Conservation (phyloP, 2,888 invertebrate species). For the Thelaira solivaga region DNA sequence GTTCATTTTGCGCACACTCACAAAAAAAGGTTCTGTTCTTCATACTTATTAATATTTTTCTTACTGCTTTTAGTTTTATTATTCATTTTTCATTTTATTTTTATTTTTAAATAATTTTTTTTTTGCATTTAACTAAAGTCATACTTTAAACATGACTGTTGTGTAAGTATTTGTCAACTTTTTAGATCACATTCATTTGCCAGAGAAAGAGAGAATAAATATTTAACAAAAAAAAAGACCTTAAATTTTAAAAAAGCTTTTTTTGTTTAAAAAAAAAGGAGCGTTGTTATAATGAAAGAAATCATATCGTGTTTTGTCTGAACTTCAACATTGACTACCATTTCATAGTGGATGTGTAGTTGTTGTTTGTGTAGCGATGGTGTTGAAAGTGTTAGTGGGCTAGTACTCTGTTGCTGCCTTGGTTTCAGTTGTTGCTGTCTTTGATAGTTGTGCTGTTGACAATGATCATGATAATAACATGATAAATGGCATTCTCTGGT, state of each 20-base stretch:
- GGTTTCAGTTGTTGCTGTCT: slow-evolving; percentile 18
- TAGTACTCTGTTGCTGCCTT: slow-evolving; percentile 8
- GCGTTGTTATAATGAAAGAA: slow-evolving; percentile 30
- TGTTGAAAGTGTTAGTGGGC: slow-evolving; percentile 1
- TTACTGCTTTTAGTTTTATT: too few species aligned
- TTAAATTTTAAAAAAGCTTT: background rate
- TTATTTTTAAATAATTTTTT: background rate
- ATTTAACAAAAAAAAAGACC: background rate
- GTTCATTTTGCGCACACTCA: background rate
- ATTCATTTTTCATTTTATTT: slow-evolving; percentile 9
- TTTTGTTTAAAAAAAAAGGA: background rate
- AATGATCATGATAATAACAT: slow-evolving; percentile 57
- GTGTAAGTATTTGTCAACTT: slow-evolving; percentile 62
- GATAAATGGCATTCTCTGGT: slow-evolving; percentile 61
- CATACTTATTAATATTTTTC: slow-evolving; percentile 44
- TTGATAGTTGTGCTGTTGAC: slow-evolving; percentile 55
- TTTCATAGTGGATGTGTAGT: slow-evolving; percentile 2
- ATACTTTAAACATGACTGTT: slow-evolving; percentile 51
- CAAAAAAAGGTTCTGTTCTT: slow-evolving; percentile 22
- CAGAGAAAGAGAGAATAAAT: too few species aligned
- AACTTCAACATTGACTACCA: slow-evolving; percentile 35
- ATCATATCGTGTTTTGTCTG: slow-evolving; percentile 33
- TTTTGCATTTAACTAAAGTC: slow-evolving; percentile 1
- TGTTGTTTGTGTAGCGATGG: slow-evolving; percentile 5
- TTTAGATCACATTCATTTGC: slow-evolving; percentile 61